Base-by-base conservation (phyloP, 2,797 vertebrate genomes). In the Hapalemur alaotrensis region DNA sequence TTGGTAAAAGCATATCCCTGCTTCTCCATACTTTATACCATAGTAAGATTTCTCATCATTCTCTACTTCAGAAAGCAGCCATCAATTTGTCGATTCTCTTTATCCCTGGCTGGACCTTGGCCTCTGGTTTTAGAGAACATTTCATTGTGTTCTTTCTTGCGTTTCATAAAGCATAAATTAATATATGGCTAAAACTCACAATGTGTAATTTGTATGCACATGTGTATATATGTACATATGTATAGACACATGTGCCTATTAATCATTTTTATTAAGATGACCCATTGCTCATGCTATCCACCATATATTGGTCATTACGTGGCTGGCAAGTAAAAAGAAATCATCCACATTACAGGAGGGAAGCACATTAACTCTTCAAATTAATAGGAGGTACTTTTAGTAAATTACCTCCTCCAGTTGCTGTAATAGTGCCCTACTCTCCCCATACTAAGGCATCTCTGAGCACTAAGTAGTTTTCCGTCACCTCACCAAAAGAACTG, bases 151-250 rank as follows among this genome's bases (percentile, higher is more conserved):
- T 32, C 30, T 73, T 35, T 94, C 67, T 54, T 67, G 12, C 54
- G n/a, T 91, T 95, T 95, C 75, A 93, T 38, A 91, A 92, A 96
- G 32, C 15, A 91, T 81, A 95, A 85, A 63, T 93, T 93, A 96
- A 85, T 18, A 11, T 83, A 30, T 50, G 63, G 30, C 72, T 59
- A 84, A 93, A 90, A 46, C 25, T 78, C 17, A 73, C 30, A 90
- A 20, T 38, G 12, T 87, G 11, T 83, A 25, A 73, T 17, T 85
- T 73, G 46, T 76, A 18, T 84, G 32, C 12, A 61, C 41, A 89
- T 91, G 57, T 78, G 46, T 43, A 43, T 32, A 2, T 61, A 76
- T 22, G 9, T 22, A 30, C 52, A 46, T 46, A 59, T 73, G 14
- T 41, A 91, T 14, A 41, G 81, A 90, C 18, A 65, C n/a, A 57